Conservation (phyloP, 1,140 invertebrate species). For the Heliothis virescens region DNA sequence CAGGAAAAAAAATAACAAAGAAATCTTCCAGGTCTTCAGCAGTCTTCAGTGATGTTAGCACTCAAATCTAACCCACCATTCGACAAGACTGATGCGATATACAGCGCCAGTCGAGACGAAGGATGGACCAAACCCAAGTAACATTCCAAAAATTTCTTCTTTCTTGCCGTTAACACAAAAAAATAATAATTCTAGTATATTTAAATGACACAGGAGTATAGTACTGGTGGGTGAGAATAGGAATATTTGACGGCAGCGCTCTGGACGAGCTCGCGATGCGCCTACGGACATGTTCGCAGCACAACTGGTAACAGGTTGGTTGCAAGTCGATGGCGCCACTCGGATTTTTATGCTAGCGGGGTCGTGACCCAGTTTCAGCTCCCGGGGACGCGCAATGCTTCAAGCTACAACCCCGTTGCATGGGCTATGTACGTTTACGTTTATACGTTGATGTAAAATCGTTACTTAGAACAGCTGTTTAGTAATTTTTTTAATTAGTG, state of each 20-base stretch:
- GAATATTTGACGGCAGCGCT: not conserved
- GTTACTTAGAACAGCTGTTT: conserved; percentile 9
- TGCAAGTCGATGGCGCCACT: conserved; percentile 31
- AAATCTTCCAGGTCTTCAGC: conserved; percentile 1
- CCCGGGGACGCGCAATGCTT: conserved; percentile 12
- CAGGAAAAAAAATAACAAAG: conserved; percentile 27
- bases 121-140: conserved; percentile 59
- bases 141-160: conserved; percentile 31
- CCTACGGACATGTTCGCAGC: conserved; percentile 3
- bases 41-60: conserved; percentile 47
- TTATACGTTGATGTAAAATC: not conserved
- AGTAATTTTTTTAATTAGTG: not conserved
- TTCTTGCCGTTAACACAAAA: conserved; percentile 37
- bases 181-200: not conserved
- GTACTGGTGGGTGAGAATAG: not conserved
- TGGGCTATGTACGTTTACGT: not conserved
- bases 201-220: not conserved
- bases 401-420: conserved; percentile 14
- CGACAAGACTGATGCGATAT: conserved; percentile 80
- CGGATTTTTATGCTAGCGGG: conserved; percentile 22
- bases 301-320: conserved; percentile 35
- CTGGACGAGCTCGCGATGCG: not conserved
- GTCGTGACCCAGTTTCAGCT: conserved; percentile 27
- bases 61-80: conserved; percentile 79
- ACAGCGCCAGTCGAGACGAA: conserved; percentile 76